These are phyloP conservation scores for Molanna angustata DNA, from an alignment of 2,888 invertebrate genomes.

Conservation along the genomic window DNA sequence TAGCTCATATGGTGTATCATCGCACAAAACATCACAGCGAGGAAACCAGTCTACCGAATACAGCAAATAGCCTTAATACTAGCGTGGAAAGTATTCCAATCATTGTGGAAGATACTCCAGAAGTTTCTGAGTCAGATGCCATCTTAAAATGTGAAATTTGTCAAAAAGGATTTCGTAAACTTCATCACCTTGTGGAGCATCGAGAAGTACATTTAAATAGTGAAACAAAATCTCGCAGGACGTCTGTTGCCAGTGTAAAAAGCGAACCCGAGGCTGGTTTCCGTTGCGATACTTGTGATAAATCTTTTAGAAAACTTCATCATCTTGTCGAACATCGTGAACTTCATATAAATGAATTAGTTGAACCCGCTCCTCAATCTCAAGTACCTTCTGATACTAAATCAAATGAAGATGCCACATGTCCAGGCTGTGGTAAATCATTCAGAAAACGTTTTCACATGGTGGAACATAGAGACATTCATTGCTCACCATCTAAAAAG, in stretches of 20 bases:
- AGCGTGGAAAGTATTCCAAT: constrained; percentile 1
- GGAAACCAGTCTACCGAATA: not conserved
- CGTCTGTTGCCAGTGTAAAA: constrained; percentile 25
- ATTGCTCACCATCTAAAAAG: constrained; percentile 37
- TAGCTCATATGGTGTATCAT: constrained; percentile 49
- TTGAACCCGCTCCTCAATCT: constrained; percentile 25
- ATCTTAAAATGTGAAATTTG: constrained; percentile 50
- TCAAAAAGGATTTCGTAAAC: constrained; percentile 50
- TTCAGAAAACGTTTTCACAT: constrained; percentile 30
- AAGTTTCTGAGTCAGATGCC: constrained; percentile 36
- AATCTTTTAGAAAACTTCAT: constrained; percentile 52
- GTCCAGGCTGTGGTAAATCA: constrained; percentile 29
- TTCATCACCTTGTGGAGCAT: constrained; percentile 53
- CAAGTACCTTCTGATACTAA: constrained; percentile 37
- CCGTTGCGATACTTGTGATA: constrained; percentile 53
- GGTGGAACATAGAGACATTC: constrained; percentile 29
- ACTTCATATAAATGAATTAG: constrained; percentile 41
- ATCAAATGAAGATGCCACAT: constrained; percentile 25
- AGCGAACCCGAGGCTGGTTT: constrained; percentile 39
- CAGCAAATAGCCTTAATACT: not conserved
- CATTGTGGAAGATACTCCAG: constrained; percentile 30
- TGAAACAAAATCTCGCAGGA: constrained; percentile 26
- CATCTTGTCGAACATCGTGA: constrained; percentile 54
- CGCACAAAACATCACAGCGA: constrained; percentile 34
- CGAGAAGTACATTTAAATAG: constrained; percentile 36